Conservation (phyloP, 2,113 vertebrate species). For the Trichomycterus rosablanca region DNA sequence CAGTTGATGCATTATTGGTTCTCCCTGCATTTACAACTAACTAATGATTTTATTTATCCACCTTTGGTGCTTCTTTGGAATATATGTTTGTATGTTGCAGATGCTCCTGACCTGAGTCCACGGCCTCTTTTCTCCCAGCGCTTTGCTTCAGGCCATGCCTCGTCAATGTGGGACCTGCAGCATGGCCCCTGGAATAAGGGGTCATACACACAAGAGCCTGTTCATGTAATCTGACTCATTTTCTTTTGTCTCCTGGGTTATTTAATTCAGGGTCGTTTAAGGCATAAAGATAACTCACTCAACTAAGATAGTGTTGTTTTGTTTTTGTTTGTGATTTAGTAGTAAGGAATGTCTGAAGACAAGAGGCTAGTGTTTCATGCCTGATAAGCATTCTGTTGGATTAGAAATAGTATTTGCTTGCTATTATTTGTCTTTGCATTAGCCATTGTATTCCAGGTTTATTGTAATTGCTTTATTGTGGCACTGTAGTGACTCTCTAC, state of each 20-base stretch:
- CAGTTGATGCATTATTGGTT: too few relatives aligned
- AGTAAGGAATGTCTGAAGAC: constrained; percentile 4
- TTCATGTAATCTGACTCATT: constrained; percentile 33
- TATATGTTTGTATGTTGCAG: constrained; percentile 25
- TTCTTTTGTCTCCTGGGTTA: background rate
- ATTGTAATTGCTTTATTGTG: background rate
- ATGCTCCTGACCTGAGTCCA: constrained; percentile 56
- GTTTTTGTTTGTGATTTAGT: constrained; percentile 12
- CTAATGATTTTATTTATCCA: too few relatives aligned
- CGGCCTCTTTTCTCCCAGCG: constrained; percentile 49
- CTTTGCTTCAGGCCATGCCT: background rate
- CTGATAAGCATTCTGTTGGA: constrained; percentile 11
- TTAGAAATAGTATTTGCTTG: background rate
- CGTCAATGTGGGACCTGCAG: constrained; percentile 34
- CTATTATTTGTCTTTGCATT: background rate
- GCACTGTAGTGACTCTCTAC: background rate
- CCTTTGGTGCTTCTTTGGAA: too few relatives aligned
- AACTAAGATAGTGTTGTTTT: constrained; percentile 2
- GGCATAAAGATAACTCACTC: background rate
- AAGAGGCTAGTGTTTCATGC: background rate
- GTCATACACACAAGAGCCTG: constrained; percentile 13
- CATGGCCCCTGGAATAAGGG: constrained; percentile 29
- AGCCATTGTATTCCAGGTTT: background rate
- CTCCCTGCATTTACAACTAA: too few relatives aligned
- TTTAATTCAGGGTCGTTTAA: background rate